phyloP scores from a whole-genome alignment of 2,113 vertebrate species.

The Oenanthe melanoleuca region DNA sequence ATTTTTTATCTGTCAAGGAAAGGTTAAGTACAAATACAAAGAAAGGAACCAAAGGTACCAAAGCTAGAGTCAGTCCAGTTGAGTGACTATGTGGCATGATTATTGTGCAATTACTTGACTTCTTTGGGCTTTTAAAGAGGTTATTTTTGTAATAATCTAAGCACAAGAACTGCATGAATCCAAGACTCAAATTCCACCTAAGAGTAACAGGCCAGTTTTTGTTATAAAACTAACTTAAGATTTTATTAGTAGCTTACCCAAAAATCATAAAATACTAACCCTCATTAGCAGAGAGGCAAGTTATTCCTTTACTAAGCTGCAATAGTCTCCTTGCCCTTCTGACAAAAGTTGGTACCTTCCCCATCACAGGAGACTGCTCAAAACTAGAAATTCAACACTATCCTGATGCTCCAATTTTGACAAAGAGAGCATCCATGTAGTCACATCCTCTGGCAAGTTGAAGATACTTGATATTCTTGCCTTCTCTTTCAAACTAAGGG shows the following conservation, averaged over 20 bases:
- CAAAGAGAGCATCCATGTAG: neutral
- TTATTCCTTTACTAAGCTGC: neutral
- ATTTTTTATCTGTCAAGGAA: neutral
- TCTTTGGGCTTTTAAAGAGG: neutral
- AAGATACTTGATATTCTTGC: slow-evolving; percentile 33
- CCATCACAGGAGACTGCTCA: neutral
- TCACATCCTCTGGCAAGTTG: slow-evolving; percentile 27
- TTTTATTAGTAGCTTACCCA: neutral
- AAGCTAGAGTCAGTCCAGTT: neutral
- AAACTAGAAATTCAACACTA: slow-evolving; percentile 2
- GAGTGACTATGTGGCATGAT: neutral
- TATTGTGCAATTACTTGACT: neutral
- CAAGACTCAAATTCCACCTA: neutral
- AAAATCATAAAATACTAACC: neutral
- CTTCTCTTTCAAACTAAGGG: slow-evolving; percentile 23
- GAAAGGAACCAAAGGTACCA: neutral
- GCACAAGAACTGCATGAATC: neutral
- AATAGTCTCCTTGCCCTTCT: neutral
- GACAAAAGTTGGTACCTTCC: neutral
- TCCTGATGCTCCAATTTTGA: slow-evolving; percentile 1
- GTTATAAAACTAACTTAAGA: neutral
- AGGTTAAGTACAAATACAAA: neutral
- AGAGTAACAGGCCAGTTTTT: neutral
- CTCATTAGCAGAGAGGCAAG: neutral
- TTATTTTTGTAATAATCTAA: neutral